Percentiles rank a stretch among this genome's conserved stretches.
Evolutionary conservation across 2,113 vertebrate species (phyloP).

Genomic region (Cyanistes caeruleus): DNA sequence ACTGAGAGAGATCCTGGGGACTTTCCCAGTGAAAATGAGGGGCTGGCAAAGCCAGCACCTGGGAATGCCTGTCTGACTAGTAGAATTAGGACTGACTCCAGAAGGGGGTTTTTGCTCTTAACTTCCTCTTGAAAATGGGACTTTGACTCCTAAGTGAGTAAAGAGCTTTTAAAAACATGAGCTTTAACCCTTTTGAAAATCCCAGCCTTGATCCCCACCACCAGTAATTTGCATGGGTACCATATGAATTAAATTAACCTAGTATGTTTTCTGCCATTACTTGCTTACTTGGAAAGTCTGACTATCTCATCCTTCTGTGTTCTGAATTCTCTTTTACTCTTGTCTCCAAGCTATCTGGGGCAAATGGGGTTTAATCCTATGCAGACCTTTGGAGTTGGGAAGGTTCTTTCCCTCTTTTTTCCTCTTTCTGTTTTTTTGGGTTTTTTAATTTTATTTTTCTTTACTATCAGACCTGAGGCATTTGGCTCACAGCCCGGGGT

Average conservation of each 20-base stretch:
- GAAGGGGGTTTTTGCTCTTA: neutral
- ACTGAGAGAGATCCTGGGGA: neutral
- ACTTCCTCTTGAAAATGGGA: conserved; percentile 33
- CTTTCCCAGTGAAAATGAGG: neutral
- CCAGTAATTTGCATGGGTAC: neutral
- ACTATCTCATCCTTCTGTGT: neutral
- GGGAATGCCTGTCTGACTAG: neutral
- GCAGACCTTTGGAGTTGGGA: neutral
- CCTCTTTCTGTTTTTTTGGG: no score
- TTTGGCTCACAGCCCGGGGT: neutral
- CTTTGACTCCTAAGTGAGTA: neutral
- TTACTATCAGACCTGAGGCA: neutral
- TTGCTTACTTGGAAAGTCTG: neutral
- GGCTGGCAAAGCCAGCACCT: neutral
- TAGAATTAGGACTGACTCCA: neutral
- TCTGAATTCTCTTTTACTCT: neutral
- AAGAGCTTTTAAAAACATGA: conserved; percentile 43
- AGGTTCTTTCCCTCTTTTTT: neutral
- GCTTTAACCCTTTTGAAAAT: conserved; percentile 15
- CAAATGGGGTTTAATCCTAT: neutral
- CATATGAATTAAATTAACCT: neutral
- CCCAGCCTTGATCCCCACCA: neutral
- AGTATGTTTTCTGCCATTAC: neutral
- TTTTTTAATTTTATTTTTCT: neutral
- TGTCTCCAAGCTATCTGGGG: neutral